These are phyloP conservation scores for Hyppa rectilinea DNA, from an alignment of 2,888 invertebrate genomes.

Conservation along the genomic window DNA sequence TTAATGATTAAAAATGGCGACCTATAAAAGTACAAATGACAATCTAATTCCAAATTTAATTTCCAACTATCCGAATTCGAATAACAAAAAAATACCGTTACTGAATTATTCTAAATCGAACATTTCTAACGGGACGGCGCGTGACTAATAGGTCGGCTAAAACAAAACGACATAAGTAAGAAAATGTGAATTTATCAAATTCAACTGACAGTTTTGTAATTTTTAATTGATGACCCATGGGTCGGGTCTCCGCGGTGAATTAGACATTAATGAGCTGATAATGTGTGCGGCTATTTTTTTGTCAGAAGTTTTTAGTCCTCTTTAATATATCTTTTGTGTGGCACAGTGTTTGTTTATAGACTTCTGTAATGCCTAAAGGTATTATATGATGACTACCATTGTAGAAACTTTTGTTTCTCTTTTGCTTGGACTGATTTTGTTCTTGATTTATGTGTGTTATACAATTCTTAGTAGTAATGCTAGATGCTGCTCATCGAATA, in stretches of 20 bases:
- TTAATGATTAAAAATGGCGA: constrained; percentile 50
- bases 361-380: constrained; percentile 52
- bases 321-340: constrained; percentile 53
- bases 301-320: constrained; percentile 64
- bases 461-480: not conserved
- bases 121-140: constrained; percentile 76
- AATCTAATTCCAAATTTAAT: constrained; percentile 59
- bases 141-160: constrained; percentile 79
- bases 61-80: constrained; percentile 58
- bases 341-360: constrained; percentile 49
- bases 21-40: constrained; percentile 51
- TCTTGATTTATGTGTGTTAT: not conserved
- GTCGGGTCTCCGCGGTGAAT: constrained; percentile 83
- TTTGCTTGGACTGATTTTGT: not conserved
- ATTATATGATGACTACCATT: constrained; percentile 19
- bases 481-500: not conserved
- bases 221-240: constrained; percentile 80
- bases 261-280: constrained; percentile 82
- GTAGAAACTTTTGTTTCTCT: not conserved
- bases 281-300: constrained; percentile 79
- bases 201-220: constrained; percentile 79
- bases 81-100: constrained; percentile 63
- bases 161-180: constrained; percentile 76
- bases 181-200: constrained; percentile 83
- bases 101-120: constrained; percentile 65